Base-by-base conservation (phyloP, 35 echinoderm and acorn worm genomes). In the Acanthaster planci region DNA sequence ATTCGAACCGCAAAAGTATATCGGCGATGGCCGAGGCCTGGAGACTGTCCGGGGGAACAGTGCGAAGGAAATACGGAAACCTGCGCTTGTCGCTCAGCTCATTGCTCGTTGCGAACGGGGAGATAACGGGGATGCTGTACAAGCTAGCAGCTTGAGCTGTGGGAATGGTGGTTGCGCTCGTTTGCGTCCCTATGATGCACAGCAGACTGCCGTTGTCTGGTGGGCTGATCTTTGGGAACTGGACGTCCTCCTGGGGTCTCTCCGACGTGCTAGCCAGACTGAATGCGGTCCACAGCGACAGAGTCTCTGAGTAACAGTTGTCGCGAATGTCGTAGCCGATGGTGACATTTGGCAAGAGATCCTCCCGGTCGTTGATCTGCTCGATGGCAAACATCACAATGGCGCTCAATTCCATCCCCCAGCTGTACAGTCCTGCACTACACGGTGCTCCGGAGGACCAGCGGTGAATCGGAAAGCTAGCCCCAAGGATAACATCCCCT, bases 251-350 rank as follows among this genome's bases (percentile, higher is more conserved):
- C 37, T 38, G 83, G 22, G 18, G 55, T 52, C 55, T 59, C 10
- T 37, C 29, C 2, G 64, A 72, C 30, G 64, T 72, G n/a, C 64
- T 72, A 4, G 64, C 64, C 10, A 80, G 80, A 5, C 15, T 53
- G 32, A 88, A 37, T 12, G 77, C 54, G 2, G 23, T 31, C 27
- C n/a, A 59, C 7, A 81, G 35, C 15, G 86, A 40, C 16, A 36
- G 26, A 6, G 32, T 56, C 50, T 79, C 55, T 5, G 51, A 67
- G 21, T 37, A 60, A 44, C 86, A 88, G 34, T 59, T 54, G 40
- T 88, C 86, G 19, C 56, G 78, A 39, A 88, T 88, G 15, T 88
- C 86, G 40, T 68, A 88, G 16, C 86, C 86, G 31, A 88, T 80
- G 37, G 86, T 88, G 22, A 88, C 26, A 29, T 80, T 60, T 37